Evolutionary conservation across 1,140 invertebrate species (phyloP).

Genomic region (Zaprionus gabonicus): DNA sequence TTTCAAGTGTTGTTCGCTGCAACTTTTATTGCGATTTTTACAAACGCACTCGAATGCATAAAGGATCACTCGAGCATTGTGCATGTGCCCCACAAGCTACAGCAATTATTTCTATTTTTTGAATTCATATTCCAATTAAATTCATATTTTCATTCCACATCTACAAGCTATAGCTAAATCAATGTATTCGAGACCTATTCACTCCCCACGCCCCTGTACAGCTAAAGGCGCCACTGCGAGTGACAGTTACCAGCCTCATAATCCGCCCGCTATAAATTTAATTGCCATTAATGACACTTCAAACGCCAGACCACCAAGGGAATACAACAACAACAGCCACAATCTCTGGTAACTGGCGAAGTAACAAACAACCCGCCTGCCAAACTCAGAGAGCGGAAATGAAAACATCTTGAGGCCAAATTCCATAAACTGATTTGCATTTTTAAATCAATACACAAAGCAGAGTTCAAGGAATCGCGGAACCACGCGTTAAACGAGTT

Average conservation of each 20-base stretch:
- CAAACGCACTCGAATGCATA: constrained; percentile 72
- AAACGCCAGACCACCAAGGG: constrained; percentile 36
- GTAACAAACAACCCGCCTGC: constrained; percentile 39
- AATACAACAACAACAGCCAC: not conserved
- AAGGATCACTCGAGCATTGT: not conserved
- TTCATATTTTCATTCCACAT: not conserved
- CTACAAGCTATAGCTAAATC: not conserved
- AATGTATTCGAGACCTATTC: not conserved
- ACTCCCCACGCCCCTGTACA: not conserved
- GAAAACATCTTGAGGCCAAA: constrained; percentile 77
- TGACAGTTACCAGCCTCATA: constrained; percentile 79
- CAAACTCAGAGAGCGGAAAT: constrained; percentile 64
- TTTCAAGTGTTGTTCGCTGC: constrained; percentile 83
- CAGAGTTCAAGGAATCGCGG: constrained; percentile 44
- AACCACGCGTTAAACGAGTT: constrained; percentile 34
- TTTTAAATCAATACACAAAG: constrained; percentile 78
- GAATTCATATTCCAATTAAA: not conserved
- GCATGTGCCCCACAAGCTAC: not conserved
- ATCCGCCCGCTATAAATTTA: constrained; percentile 76
- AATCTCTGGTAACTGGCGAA: not conserved
- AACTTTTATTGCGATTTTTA: constrained; percentile 84
- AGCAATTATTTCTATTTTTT: not conserved
- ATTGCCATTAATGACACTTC: constrained; percentile 80
- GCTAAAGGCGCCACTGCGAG: constrained; percentile 38
- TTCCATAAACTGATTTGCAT: constrained; percentile 73